These are phyloP conservation scores for Climacteris rufus DNA, from an alignment of 2,113 vertebrate genomes.

Conservation along the genomic window DNA sequence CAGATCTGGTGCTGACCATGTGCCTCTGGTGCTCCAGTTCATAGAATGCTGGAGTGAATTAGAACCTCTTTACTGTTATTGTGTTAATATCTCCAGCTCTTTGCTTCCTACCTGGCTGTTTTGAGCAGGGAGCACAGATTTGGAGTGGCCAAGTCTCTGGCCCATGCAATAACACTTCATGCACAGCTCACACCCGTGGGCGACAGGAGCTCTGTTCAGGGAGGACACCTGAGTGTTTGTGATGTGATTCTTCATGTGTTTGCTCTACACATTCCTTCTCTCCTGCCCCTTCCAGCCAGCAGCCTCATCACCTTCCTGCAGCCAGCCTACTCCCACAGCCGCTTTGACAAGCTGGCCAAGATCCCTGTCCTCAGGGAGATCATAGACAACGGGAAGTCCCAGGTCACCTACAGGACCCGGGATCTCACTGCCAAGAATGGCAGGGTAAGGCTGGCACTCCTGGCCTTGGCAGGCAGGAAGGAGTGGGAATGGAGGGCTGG, in stretches of 20 bases:
- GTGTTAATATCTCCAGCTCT: not conserved
- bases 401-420: slow-evolving; percentile 86
- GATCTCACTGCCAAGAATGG: slow-evolving; percentile 87
- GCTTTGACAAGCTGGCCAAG: slow-evolving; percentile 82
- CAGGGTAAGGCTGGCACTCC: slow-evolving; percentile 74
- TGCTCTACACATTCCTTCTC: not conserved
- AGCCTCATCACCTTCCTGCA: slow-evolving; percentile 89
- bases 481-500: not conserved
- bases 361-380: slow-evolving; percentile 87
- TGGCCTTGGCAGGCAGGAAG: not conserved
- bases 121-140: not conserved
- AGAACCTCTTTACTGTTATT: not conserved
- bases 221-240: not conserved
- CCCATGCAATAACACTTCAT: not conserved
- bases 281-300: slow-evolving; percentile 73
- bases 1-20: not conserved
- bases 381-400: slow-evolving; percentile 83
- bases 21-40: not conserved
- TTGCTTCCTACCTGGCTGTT: not conserved
- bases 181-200: fast-evolving
- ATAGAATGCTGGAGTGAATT: not conserved
- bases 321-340: slow-evolving; percentile 82
- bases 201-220: not conserved
- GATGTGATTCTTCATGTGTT: not conserved
- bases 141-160: not conserved